Conservation (phyloP, 2,888 invertebrate species). For the Falcaria lacertinaria region DNA sequence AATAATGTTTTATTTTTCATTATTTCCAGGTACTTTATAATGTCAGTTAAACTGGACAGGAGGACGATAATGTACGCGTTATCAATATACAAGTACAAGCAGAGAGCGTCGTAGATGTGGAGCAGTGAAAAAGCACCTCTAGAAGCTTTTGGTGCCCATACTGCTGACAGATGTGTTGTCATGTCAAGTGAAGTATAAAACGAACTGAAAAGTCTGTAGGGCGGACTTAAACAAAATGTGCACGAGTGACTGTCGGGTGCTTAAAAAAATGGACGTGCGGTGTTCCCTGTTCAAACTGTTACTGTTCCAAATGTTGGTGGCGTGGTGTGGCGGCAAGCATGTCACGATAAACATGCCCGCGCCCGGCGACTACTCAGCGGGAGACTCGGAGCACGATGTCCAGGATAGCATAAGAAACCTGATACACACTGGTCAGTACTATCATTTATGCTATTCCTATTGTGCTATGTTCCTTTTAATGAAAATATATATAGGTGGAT, state of each 20-base stretch:
- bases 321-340: conserved; percentile 64
- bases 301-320: conserved; percentile 65
- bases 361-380: conserved; percentile 30
- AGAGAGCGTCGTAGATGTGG: conserved; percentile 49
- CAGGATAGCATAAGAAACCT: conserved; percentile 65
- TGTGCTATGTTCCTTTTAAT: no score
- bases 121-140: conserved; percentile 17
- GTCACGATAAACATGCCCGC: conserved; percentile 40
- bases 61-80: conserved; percentile 51
- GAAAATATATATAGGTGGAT: no score
- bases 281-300: conserved; percentile 67
- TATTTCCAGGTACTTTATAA: conserved; percentile 67
- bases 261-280: conserved; percentile 66
- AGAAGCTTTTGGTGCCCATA: conserved; percentile 21
- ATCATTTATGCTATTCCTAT: conserved; percentile 5
- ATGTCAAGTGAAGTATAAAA: conserved; percentile 20
- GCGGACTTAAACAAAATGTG: conserved; percentile 46
- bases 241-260: conserved; percentile 49
- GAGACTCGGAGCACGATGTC: conserved; percentile 39
- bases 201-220: conserved; percentile 18
- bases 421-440: conserved; percentile 63
- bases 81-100: conserved; percentile 68
- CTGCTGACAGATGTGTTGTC: conserved; percentile 25
- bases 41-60: conserved; percentile 55
- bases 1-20: conserved; percentile 26